Conservation (phyloP, 2,888 invertebrate genomes). For the Drosophila formosana region DNA sequence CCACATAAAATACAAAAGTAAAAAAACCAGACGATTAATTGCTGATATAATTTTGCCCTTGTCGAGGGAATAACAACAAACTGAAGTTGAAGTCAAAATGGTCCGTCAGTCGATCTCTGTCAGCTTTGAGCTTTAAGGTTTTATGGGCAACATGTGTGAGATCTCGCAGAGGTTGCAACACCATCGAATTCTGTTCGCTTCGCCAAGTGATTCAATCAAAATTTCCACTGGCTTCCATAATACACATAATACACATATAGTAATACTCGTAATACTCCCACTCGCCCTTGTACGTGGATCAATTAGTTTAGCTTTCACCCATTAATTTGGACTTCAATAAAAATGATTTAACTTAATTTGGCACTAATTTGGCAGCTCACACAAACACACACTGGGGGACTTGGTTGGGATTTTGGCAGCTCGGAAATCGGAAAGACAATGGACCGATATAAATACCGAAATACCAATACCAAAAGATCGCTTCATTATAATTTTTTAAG, state of each 20-base stretch:
- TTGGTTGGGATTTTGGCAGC: conserved; percentile 26
- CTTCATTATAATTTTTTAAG: conserved; percentile 73
- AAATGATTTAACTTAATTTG: conserved; percentile 61
- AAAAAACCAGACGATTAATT: conserved; percentile 41
- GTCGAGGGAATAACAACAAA: conserved; percentile 25
- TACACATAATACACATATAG: background rate
- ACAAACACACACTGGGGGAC: background rate
- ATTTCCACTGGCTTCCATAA: conserved; percentile 13
- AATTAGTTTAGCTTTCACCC: conserved; percentile 55
- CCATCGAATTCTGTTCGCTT: conserved; percentile 3
- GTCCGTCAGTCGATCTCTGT: conserved; percentile 12
- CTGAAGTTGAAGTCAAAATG: background rate
- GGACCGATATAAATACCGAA: conserved; percentile 38
- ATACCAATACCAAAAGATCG: conserved; percentile 48
- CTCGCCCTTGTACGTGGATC: conserved; percentile 1
- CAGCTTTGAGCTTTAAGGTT: conserved; percentile 6
- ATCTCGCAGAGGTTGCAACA: conserved; percentile 13
- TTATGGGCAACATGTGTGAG: conserved; percentile 13
- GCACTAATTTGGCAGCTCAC: conserved; percentile 60
- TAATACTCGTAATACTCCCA: conserved; percentile 5
- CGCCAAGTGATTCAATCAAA: conserved; percentile 3
- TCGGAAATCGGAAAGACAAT: conserved; percentile 48
- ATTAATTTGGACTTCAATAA: conserved; percentile 55
- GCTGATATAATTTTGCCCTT: conserved; percentile 40
- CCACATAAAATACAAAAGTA: conserved; percentile 21